phyloP scores from a whole-genome alignment of 2,888 invertebrate genomes.

The Drosophila paranaensis region DNA sequence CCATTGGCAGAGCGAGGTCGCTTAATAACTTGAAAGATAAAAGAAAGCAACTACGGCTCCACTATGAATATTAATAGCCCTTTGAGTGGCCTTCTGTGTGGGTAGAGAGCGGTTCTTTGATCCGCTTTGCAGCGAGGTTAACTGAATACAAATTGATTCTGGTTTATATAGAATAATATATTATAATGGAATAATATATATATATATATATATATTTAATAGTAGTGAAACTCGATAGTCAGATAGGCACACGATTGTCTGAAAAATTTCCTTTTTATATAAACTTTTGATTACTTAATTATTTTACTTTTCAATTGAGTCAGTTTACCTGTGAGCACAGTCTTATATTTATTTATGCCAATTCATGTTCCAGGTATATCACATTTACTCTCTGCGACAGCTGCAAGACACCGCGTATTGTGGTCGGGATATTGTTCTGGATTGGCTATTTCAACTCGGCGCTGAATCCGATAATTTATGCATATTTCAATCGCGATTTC shows the following conservation, averaged over 20 bases:
- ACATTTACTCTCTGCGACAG: conserved; percentile 91
- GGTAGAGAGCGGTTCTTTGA: not conserved
- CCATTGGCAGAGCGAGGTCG: not conserved
- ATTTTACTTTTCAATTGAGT: not conserved
- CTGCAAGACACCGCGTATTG: conserved; percentile 93
- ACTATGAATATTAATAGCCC: not conserved
- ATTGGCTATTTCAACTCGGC: conserved; percentile 99
- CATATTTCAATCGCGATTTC: conserved; percentile 98
- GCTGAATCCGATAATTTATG: conserved; percentile 98
- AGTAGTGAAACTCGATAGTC: not conserved
- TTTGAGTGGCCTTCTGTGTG: not conserved
- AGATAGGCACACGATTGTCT: not conserved
- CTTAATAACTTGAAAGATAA: not conserved
- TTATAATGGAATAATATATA: not conserved
- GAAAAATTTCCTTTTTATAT: not conserved
- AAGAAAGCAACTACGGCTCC: not conserved
- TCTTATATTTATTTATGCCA: not conserved
- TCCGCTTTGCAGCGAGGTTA: not conserved
- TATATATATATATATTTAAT: no score
- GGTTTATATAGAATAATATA: not conserved
- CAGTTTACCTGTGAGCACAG: not conserved
- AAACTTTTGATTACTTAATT: not conserved
- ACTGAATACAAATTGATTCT: not conserved
- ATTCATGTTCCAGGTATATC: conserved; percentile 89
- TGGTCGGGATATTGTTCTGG: conserved; percentile 97